A percentile compares a stretch with the other conserved stretches of the same genome.
Conservation (phyloP, 2,888 invertebrate genomes). For the Cabera pusaria region DNA sequence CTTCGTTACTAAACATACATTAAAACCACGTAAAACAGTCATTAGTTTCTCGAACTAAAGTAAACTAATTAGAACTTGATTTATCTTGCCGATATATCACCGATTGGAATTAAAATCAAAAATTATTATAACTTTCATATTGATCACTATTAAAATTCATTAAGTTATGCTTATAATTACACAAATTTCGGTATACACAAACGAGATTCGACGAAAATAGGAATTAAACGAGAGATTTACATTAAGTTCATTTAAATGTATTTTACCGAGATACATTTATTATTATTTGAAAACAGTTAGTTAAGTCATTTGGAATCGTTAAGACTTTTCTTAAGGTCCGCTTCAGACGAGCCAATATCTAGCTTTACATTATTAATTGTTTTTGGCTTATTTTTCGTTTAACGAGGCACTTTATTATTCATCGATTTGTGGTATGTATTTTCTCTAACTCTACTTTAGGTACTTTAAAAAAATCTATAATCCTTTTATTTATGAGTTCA, state of each 20-base stretch:
- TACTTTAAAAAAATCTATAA: too few species aligned
- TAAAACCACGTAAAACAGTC: too few species aligned
- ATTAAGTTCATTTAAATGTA: conserved; percentile 19
- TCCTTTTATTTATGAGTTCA: too few species aligned
- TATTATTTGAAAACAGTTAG: conserved; percentile 18
- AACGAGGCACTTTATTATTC: too few species aligned
- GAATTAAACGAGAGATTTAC: conserved; percentile 18
- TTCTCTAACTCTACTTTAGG: too few species aligned
- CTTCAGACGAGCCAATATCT: too few species aligned
- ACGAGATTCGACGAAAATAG: conserved; percentile 11
- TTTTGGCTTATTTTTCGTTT: too few species aligned
- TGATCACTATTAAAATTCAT: conserved; percentile 24
- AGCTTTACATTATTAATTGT: too few species aligned
- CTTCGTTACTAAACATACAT: too few species aligned
- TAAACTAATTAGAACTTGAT: conserved; percentile 16
- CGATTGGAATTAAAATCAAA: conserved; percentile 18
- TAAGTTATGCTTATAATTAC: conserved; percentile 26
- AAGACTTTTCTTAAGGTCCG: conserved; percentile 14
- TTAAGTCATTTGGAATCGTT: conserved; percentile 36
- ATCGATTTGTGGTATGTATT: too few species aligned
- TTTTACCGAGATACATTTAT: conserved; percentile 16
- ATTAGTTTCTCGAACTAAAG: conserved; percentile 6
- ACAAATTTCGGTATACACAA: conserved; percentile 22
- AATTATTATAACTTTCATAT: conserved; percentile 22
- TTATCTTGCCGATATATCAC: conserved; percentile 20